Percentiles rank a stretch among this genome's conserved stretches.
Evolutionary conservation across 2,888 invertebrate genomes (phyloP).

Genomic region (Osmoderma eremita): DNA sequence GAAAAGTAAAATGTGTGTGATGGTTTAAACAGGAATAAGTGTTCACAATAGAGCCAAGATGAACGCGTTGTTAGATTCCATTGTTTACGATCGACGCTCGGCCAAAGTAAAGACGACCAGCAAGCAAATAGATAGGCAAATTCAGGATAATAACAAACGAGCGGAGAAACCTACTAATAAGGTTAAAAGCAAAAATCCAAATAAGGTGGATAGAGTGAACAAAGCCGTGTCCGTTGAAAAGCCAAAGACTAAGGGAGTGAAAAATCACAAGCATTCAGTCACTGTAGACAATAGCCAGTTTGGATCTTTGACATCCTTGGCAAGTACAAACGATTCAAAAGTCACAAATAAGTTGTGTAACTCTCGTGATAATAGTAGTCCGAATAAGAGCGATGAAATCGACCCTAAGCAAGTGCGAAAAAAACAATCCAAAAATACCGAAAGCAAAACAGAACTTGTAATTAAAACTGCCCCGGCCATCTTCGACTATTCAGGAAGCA

Average conservation of each 20-base stretch:
- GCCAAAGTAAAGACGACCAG: slow-evolving; percentile 6
- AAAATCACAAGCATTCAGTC: slow-evolving; percentile 5
- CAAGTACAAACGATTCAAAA: neutral
- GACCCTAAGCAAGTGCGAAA: neutral
- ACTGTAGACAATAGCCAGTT: slow-evolving; percentile 10
- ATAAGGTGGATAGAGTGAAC: slow-evolving; percentile 7
- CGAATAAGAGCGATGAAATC: neutral
- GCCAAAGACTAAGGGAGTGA: neutral
- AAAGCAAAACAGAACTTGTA: neutral
- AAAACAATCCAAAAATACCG: neutral
- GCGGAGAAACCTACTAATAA: slow-evolving; percentile 8
- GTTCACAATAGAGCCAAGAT: neutral
- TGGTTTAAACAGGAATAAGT: neutral
- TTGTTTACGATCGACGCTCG: slow-evolving; percentile 19
- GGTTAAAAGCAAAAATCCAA: slow-evolving; percentile 8
- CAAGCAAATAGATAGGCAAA: slow-evolving; percentile 1
- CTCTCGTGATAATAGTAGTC: neutral
- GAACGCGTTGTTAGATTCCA: slow-evolving; percentile 25
- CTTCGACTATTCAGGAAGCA: slow-evolving; percentile 22
- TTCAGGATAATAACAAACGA: slow-evolving; percentile 18
- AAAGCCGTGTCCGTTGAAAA: slow-evolving; percentile 9
- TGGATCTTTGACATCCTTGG: neutral
- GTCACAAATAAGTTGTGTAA: neutral
- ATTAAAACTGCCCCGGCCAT: too few species aligned
- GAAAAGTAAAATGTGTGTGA: slow-evolving; percentile 20